A percentile compares a stretch with the other conserved stretches of the same genome.
These are phyloP conservation scores for Solea senegalensis DNA, from an alignment of 2,113 vertebrate genomes.

Conservation along the genomic window DNA sequence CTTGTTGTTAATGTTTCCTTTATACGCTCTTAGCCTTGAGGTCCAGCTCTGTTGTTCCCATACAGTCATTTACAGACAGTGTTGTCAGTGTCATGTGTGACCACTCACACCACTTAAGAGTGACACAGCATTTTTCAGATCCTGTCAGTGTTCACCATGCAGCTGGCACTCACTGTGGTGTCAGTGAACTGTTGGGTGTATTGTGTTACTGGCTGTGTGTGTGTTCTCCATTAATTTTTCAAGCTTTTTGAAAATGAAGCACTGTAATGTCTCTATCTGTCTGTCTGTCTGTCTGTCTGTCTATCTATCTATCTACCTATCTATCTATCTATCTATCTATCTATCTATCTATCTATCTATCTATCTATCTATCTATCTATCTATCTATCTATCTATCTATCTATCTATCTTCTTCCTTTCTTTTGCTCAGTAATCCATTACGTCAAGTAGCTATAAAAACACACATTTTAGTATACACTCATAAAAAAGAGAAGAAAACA, in stretches of 20 bases:
- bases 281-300: too few species aligned
- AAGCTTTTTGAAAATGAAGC: background rate
- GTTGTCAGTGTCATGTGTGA: conserved; percentile 6
- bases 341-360: too few species aligned
- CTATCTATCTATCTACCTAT: too few species aligned
- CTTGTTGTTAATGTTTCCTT: background rate
- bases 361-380: too few species aligned
- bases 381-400: too few species aligned
- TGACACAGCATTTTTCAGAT: conserved; percentile 29
- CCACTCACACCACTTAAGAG: background rate
- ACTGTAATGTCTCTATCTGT: too few species aligned
- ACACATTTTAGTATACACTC: too few species aligned
- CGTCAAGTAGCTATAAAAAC: too few species aligned
- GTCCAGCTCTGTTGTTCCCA: conserved; percentile 2
- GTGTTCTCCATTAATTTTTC: background rate
- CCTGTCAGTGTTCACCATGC: background rate
- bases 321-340: too few species aligned
- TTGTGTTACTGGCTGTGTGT: background rate
- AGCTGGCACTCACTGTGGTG: background rate
- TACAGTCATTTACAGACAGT: background rate
- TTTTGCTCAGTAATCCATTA: too few species aligned
- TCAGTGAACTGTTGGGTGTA: background rate
- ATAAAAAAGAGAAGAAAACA: too few species aligned
- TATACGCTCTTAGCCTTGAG: background rate
- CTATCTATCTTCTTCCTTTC: too few species aligned